Evolutionary conservation across 2,797 vertebrate species (phyloP), one percentile per base, ranked within the genome.

Genomic region (Mormyrus hasselquistii): DNA sequence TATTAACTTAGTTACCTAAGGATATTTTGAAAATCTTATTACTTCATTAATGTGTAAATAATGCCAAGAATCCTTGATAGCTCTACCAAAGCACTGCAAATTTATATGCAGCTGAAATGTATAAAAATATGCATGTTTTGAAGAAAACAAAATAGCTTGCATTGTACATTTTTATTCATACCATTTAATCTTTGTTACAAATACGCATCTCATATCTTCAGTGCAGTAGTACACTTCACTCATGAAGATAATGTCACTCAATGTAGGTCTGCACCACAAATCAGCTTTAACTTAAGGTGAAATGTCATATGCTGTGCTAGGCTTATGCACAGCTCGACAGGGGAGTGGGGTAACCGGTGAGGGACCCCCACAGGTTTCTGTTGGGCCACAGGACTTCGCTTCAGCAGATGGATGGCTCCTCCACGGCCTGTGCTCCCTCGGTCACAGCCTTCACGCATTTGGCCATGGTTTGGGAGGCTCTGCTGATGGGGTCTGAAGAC

Each of bases 401-500:
- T 97, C 93, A 99, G 95, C 98, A 99, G 92, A 98, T 96, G 14
- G 98, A 96, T 0, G 98, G 97, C 88, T 99, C 98, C 0, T 99
- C 98, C 14, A 99, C 93, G 0, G 98, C 97, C 12, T 96, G 96
- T 5, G 97, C 97, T 90, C 98, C 99, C 93, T 99, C 97, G 0
- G 98, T 98, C 89, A 97, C 95, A 25, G 99, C 99, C 94, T 99
- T 99, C 79, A 99, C 97, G 92, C 99, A 99, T 92, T 99, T 99
- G 49, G 99, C 98, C 99, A 99, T 99, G n/a, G 99, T 99, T 94
- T 99, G 99, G 5, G 99, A 99, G 44, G 98, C 97, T 93, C 98
- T 96, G 94, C 98, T 99, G 93, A 99, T 99, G 2, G 98, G 95
- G 95, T 99, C 99, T 99, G 94, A 41, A 29, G 10, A 88, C 19